phyloP scores from a whole-genome alignment of 1,140 invertebrate genomes.

The Semibalanus balanoides region DNA sequence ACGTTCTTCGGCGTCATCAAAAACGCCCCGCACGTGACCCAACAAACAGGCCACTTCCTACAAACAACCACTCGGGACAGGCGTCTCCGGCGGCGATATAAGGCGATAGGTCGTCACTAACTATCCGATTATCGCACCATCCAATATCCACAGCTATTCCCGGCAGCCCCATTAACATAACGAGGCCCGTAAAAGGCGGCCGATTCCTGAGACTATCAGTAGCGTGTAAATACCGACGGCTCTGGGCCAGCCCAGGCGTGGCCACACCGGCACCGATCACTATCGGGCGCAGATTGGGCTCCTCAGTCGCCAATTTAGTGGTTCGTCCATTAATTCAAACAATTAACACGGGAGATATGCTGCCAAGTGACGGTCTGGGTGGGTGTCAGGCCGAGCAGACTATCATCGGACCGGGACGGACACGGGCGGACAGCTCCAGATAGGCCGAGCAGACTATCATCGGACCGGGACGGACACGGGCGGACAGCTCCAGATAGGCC shows the following conservation, averaged over 20 bases:
- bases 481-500: no score
- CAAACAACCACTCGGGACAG: no score
- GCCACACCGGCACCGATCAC: not conserved
- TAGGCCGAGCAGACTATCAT: no score
- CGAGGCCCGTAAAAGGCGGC: not conserved
- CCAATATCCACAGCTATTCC: not conserved
- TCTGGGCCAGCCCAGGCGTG: not conserved
- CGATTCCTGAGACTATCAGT: not conserved
- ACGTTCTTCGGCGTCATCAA: no score
- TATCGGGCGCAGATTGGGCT: not conserved
- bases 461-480: no score
- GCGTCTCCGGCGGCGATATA: no score
- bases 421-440: no score
- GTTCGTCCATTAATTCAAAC: not conserved
- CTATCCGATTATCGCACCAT: not conserved
- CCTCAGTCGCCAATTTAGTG: not conserved
- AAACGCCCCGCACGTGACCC: no score
- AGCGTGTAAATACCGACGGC: not conserved
- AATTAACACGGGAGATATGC: not conserved
- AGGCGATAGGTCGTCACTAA: not conserved
- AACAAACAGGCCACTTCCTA: no score
- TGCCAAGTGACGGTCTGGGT: no score
- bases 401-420: no score
- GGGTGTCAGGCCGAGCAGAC: no score
- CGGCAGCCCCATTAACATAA: not conserved